Evolutionary conservation across 2,113 vertebrate genomes (phyloP).

Genomic region (Dolichotis patagonum): DNA sequence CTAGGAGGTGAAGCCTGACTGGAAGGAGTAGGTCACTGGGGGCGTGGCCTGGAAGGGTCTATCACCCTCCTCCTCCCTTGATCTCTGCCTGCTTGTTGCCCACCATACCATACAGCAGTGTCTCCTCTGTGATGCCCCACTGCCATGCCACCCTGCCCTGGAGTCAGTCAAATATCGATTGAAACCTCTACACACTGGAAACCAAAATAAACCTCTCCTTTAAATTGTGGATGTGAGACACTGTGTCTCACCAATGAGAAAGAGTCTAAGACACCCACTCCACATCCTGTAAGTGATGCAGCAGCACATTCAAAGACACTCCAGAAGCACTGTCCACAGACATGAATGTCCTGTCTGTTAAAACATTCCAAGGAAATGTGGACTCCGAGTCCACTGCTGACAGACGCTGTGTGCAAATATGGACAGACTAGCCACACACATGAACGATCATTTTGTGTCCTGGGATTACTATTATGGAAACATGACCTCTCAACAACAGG

Average conservation of each 20-base stretch:
- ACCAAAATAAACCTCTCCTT: neutral
- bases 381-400: too few species aligned
- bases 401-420: accelerated
- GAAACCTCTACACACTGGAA: neutral
- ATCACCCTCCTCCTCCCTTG: neutral
- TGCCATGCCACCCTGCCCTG: neutral
- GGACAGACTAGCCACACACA: accelerated
- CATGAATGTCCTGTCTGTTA: neutral
- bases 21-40: neutral
- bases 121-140: neutral
- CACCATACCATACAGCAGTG: neutral
- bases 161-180: neutral
- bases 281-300: neutral
- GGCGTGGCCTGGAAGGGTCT: neutral
- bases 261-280: neutral
- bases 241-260: neutral
- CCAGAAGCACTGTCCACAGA: neutral
- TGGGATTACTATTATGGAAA: accelerated
- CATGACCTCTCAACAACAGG: neutral
- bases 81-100: neutral
- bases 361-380: accelerated
- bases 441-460: accelerated
- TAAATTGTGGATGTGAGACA: neutral
- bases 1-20: neutral
- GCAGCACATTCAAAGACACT: accelerated